phyloP scores from a whole-genome alignment of 2,888 invertebrate genomes.

The Strigamia transsilvanica region DNA sequence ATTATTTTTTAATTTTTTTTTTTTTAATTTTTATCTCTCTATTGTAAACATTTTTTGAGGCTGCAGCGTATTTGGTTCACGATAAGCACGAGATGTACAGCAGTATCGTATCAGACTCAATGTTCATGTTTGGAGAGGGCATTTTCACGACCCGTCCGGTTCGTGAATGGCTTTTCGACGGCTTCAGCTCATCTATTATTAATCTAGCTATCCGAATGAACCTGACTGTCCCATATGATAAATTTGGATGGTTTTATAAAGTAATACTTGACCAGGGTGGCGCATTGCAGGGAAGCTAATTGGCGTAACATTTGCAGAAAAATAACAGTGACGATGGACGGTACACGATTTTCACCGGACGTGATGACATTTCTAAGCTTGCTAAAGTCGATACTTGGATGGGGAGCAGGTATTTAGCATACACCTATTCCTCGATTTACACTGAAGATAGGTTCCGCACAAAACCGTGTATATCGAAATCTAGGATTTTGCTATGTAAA shows the following conservation, averaged over 20 bases:
- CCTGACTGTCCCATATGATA: not conserved
- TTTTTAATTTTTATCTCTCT: not conserved
- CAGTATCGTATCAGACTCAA: not conserved
- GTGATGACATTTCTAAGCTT: not conserved
- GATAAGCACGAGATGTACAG: not conserved
- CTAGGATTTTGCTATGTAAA: no score
- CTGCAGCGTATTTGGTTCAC: not conserved
- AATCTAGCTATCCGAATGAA: not conserved
- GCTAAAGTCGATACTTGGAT: not conserved
- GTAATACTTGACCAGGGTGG: no score
- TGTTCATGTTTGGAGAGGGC: not conserved
- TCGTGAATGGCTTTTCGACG: not conserved
- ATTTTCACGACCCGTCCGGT: not conserved
- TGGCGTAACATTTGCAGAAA: conserved; percentile 9
- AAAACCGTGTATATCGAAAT: no score
- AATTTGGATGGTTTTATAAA: conserved; percentile 6
- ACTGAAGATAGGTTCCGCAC: no score
- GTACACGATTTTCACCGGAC: not conserved
- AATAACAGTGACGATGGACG: conserved; percentile 4
- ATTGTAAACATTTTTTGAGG: not conserved
- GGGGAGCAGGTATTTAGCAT: conserved; percentile 19
- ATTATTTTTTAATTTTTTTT: no score
- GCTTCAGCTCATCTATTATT: not conserved
- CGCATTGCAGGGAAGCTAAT: no score
- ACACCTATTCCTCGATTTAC: no score